Base-by-base conservation (phyloP, 2,797 vertebrate genomes). In the Sebastes cheni region DNA sequence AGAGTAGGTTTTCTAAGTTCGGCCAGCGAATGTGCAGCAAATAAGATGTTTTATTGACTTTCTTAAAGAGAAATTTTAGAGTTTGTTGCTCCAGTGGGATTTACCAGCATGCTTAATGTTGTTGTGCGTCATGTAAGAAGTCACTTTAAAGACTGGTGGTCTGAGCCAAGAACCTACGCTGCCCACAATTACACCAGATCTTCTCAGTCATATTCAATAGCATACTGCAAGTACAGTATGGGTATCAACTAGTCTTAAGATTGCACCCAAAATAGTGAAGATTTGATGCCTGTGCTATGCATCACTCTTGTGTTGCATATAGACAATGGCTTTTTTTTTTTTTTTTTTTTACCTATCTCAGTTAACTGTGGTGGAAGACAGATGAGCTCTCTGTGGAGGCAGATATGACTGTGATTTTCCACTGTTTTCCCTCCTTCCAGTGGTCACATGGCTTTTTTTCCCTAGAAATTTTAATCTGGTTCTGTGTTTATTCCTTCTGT, bases 401-500 rank as follows among this genome's bases (percentile, higher is more conserved):
- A 76, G 84, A 83, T 58, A 34, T 27, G 66, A 85, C 78, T 79
- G 79, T 86, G 66, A 85, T 91, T 93, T 91, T 86, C 83, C 89
- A 87, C 85, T 80, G 74, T 84, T 80, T 87, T 77, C 65, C 36
- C 58, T 80, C 30, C 75, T 74, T 87, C 56, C 32, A 74, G 6
- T 69, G 61, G 80, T 91, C 90, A 89, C 91, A 77, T 89, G 84
- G 27, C 30, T 86, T 80, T 79, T 72, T 67, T 82, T n/a, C n/a
- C 78, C 82, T 82, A 77, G 75, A 90, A 82, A 88, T 91, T 77
- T 82, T 93, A 89, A 91, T 92, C 86, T 90, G 82, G 86, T 58
- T 61, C 77, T 32, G 46, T 88, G 79, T 88, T 87, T 88, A 67
- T 83, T 78, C 86, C 71, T 29, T 46, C 16, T 73, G 25, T 77